Conservation (phyloP, 2,797 vertebrate species). For the Pseudochaenichthys georgianus region DNA sequence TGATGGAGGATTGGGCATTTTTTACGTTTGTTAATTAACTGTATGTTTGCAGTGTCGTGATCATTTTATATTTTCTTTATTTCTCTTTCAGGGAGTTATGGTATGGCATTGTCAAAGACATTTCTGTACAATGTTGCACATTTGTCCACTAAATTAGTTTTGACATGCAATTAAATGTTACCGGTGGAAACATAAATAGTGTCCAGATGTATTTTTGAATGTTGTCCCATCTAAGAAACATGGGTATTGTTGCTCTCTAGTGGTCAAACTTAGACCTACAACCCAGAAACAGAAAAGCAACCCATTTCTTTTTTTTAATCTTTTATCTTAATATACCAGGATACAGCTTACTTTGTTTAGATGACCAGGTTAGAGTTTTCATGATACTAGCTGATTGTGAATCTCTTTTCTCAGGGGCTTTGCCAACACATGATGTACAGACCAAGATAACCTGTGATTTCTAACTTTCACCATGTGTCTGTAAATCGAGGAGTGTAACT, state of each 20-base stretch:
- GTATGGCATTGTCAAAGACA: constrained; percentile 3
- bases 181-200: background rate
- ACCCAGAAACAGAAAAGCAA: background rate
- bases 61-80: constrained; percentile 11
- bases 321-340: no score
- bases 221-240: background rate
- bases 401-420: background rate
- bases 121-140: constrained; percentile 5
- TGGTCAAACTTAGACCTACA: constrained; percentile 7
- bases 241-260: constrained; percentile 47
- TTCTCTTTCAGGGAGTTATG: background rate
- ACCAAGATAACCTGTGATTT: background rate
- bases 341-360: background rate
- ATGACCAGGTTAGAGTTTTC: background rate
- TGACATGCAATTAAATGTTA: constrained; percentile 33
- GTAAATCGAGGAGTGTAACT: background rate
- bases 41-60: constrained; percentile 16
- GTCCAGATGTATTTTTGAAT: fast-evolving
- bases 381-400: background rate
- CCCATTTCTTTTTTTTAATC: no score
- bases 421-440: background rate
- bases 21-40: constrained; percentile 13
- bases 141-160: constrained; percentile 13
- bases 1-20: background rate
- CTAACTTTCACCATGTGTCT: background rate